Evolutionary conservation across 2,888 invertebrate species (phyloP).

Genomic region (Sinohyriopsis cumingii): DNA sequence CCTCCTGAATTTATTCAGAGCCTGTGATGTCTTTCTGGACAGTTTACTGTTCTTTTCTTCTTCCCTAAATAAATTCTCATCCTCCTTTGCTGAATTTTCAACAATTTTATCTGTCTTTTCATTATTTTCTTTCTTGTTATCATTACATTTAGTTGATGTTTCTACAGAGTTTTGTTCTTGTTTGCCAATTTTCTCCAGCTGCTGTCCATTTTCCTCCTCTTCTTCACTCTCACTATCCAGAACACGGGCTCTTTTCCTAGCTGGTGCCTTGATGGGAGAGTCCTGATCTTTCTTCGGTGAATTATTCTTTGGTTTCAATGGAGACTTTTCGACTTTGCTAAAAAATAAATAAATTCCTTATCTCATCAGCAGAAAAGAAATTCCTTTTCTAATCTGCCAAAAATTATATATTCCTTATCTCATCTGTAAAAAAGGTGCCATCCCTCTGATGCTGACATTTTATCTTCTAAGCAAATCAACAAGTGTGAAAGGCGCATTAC

Average conservation of each 20-base stretch:
- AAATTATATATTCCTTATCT: too few species aligned
- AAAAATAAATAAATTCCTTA: not conserved
- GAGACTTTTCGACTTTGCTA: conserved; percentile 28
- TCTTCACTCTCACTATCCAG: conserved; percentile 61
- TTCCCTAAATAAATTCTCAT: not conserved
- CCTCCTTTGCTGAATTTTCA: conserved; percentile 12
- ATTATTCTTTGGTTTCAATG: conserved; percentile 45
- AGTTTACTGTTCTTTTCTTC: conserved; percentile 4
- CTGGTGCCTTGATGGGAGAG: conserved; percentile 47
- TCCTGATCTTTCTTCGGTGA: conserved; percentile 39
- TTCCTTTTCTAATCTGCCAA: too few species aligned
- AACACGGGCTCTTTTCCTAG: conserved; percentile 43
- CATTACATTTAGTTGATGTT: not conserved
- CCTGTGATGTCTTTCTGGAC: conserved; percentile 2
- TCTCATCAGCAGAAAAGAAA: too few species aligned
- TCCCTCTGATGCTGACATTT: too few species aligned
- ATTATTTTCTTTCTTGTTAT: not conserved
- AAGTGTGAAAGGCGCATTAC: too few species aligned
- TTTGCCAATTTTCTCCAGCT: conserved; percentile 31
- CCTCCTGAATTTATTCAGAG: not conserved
- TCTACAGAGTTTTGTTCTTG: conserved; percentile 11
- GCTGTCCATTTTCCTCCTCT: conserved; percentile 31
- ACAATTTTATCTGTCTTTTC: not conserved
- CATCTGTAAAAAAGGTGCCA: too few species aligned
- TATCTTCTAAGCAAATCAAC: too few species aligned